Conservation (phyloP, 2,797 vertebrate genomes). For the Parambassis ranga region DNA sequence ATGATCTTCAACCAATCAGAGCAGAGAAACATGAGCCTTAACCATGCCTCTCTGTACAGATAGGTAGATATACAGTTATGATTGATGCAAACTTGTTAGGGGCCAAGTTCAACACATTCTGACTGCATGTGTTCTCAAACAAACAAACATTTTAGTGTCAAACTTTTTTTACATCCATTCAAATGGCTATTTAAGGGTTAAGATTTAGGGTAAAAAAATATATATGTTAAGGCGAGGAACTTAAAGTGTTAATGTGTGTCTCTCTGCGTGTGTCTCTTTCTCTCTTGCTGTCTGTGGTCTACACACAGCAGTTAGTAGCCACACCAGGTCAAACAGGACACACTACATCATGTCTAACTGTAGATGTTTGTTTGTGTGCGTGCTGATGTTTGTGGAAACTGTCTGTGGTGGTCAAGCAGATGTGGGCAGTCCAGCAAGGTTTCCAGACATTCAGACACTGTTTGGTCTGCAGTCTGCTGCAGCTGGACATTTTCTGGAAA, state of each 20-base stretch:
- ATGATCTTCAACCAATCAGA: too few relatives aligned
- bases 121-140: too few relatives aligned
- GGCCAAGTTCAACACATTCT: background rate
- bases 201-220: too few relatives aligned
- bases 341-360: conserved; percentile 47
- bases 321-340: conserved; percentile 51
- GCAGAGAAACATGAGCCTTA: too few relatives aligned
- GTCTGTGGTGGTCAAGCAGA: conserved; percentile 68
- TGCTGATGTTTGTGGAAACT: conserved; percentile 63
- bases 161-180: too few relatives aligned
- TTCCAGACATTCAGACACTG: conserved; percentile 69
- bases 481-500: conserved; percentile 57
- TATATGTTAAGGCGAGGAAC: too few relatives aligned
- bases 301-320: conserved; percentile 55
- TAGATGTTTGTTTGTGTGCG: conserved; percentile 65
- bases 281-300: conserved; percentile 21
- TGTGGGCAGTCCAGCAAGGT: conserved; percentile 59
- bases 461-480: conserved; percentile 65
- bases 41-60: too few relatives aligned
- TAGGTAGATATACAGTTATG: too few relatives aligned
- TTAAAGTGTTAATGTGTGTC: conserved; percentile 1
- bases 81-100: too few relatives aligned
- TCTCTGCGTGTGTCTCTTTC: background rate
- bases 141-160: too few relatives aligned
- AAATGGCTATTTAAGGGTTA: too few relatives aligned